Percentiles rank a stretch among this genome's conserved stretches.
These are phyloP conservation scores for Catamblyrhynchus diadema DNA, from an alignment of 2,797 vertebrate genomes.

Conservation along the genomic window DNA sequence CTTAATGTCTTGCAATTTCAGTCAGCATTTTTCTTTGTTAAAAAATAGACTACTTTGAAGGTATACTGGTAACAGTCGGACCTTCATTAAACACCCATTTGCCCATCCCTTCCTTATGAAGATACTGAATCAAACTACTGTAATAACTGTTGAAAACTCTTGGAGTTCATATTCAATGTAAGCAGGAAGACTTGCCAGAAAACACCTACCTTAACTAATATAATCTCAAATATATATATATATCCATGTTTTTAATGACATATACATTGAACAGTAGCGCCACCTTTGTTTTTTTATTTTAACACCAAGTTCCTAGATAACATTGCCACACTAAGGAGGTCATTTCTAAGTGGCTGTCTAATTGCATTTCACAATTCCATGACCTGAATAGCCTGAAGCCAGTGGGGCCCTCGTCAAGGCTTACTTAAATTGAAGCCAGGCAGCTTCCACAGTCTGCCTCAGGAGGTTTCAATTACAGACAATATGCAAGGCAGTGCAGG, in stretches of 20 bases:
- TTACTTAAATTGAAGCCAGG: background rate
- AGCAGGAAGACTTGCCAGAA: background rate
- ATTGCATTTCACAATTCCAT: slow-evolving; percentile 23
- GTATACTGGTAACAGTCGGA: background rate
- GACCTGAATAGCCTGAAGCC: background rate
- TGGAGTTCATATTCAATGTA: background rate
- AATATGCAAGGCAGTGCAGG: background rate
- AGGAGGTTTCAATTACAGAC: background rate
- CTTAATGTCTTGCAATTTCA: background rate
- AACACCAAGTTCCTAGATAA: background rate
- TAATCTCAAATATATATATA: background rate
- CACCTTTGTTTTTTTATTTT: background rate
- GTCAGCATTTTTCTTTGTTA: background rate
- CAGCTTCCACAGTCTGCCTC: background rate
- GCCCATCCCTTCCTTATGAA: background rate
- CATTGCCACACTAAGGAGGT: background rate
- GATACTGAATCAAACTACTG: background rate
- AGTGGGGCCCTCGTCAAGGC: background rate
- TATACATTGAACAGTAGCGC: background rate
- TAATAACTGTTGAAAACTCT: background rate
- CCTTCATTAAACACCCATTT: background rate
- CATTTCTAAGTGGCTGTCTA: slow-evolving; percentile 23
- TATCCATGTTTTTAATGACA: background rate
- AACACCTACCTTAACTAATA: background rate
- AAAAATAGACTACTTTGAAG: background rate